Conservation (phyloP, 2,888 invertebrate species). For the Leptodirus hochenwartii region DNA sequence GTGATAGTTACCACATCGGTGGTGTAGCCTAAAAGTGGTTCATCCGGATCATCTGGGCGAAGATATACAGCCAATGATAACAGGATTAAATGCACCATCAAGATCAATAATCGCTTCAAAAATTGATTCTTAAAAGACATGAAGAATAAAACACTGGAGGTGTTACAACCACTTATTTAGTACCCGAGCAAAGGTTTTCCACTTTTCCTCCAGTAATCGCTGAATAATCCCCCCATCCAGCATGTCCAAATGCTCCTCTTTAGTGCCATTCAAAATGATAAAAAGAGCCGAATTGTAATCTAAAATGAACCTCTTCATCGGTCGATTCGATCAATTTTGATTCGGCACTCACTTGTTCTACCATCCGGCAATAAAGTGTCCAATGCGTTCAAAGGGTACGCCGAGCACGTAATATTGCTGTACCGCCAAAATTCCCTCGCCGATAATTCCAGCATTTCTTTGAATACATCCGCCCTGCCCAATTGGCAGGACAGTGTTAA, state of each 20-base stretch:
- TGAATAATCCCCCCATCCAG: slow-evolving; percentile 96
- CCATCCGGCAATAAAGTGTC: slow-evolving; percentile 93
- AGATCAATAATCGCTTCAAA: slow-evolving; percentile 72
- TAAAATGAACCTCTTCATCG: slow-evolving; percentile 25
- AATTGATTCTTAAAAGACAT: slow-evolving; percentile 60
- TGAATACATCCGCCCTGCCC: slow-evolving; percentile 84
- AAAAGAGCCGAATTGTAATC: slow-evolving; percentile 98
- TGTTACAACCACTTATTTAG: not conserved
- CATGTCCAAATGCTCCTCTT: slow-evolving; percentile 97
- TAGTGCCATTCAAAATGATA: slow-evolving; percentile 92
- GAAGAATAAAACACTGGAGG: not conserved
- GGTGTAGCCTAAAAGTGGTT: slow-evolving; percentile 33
- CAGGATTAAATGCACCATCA: slow-evolving; percentile 71
- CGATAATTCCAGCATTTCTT: slow-evolving; percentile 93
- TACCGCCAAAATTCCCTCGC: slow-evolving; percentile 96
- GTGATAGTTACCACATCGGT: slow-evolving; percentile 31
- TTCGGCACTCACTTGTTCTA: slow-evolving; percentile 80
- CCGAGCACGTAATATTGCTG: slow-evolving; percentile 96
- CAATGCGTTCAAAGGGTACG: slow-evolving; percentile 88
- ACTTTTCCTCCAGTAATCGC: slow-evolving; percentile 90
- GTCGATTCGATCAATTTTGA: not conserved
- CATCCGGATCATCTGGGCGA: slow-evolving; percentile 49
- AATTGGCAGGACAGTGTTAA: slow-evolving; percentile 91
- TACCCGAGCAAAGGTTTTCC: slow-evolving; percentile 96
- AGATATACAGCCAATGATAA: slow-evolving; percentile 84